Conservation (phyloP, 37 sponge, comb jelly and placozoan species). For the Beroe forskalii region DNA sequence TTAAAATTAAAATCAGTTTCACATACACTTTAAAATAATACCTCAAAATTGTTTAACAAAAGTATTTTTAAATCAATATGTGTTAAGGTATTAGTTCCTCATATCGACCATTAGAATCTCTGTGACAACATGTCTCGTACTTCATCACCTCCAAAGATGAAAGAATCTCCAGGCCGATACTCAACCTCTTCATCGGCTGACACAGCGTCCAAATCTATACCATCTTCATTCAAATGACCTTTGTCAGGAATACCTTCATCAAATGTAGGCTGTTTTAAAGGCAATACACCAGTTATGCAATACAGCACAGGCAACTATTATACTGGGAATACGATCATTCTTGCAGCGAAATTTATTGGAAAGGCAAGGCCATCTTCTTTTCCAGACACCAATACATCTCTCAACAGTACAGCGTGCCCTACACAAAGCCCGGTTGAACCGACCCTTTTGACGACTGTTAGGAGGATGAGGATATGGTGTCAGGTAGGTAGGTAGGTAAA, state of each 20-base stretch:
- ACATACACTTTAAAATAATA: no score
- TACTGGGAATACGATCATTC: background rate
- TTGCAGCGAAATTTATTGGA: background rate
- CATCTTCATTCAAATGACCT: no score
- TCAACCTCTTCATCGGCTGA: background rate
- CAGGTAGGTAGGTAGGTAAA: no score
- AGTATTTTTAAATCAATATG: no score
- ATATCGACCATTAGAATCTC: no score
- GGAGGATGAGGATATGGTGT: background rate
- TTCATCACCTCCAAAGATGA: constrained; percentile 2
- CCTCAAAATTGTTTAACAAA: no score
- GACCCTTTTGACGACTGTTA: background rate
- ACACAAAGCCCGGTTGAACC: constrained; percentile 2
- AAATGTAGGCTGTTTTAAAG: background rate
- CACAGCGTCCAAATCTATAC: no score
- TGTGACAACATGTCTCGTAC: background rate
- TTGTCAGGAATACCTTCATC: background rate
- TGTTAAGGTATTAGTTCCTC: no score
- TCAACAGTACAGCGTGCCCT: background rate
- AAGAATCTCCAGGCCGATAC: background rate
- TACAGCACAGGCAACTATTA: background rate
- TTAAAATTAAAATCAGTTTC: no score
- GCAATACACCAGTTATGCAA: background rate
- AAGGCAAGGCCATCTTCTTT: background rate
- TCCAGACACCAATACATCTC: background rate